Conservation (phyloP, 2,797 vertebrate species). For the Gallinago solitaria region DNA sequence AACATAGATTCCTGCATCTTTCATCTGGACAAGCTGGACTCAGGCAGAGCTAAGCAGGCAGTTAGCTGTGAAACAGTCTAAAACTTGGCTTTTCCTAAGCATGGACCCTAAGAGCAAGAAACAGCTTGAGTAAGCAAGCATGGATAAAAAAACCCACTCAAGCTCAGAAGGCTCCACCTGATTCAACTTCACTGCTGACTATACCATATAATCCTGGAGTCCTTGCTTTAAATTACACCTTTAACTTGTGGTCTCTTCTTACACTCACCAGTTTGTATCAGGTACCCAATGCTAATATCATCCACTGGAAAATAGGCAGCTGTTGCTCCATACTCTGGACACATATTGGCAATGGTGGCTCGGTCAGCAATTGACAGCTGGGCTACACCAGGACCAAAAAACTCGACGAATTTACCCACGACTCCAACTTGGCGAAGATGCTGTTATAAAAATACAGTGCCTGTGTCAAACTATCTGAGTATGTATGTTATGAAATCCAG, state of each 20-base stretch:
- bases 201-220: background rate
- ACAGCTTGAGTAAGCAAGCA: background rate
- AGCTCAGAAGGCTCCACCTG: background rate
- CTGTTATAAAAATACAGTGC: slow-evolving; percentile 55
- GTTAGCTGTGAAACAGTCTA: background rate
- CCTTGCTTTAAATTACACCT: background rate
- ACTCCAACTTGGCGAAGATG: slow-evolving; percentile 92
- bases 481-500: background rate
- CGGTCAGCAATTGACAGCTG: slow-evolving; percentile 95
- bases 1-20: background rate
- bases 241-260: background rate
- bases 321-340: slow-evolving; percentile 96
- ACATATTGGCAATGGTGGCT: slow-evolving; percentile 99
- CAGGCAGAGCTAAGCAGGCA: background rate
- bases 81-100: background rate
- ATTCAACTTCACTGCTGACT: background rate
- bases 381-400: slow-evolving; percentile 93
- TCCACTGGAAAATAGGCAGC: slow-evolving; percentile 97
- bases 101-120: background rate
- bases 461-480: background rate
- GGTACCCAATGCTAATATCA: slow-evolving; percentile 88
- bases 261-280: slow-evolving; percentile 89
- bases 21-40: background rate
- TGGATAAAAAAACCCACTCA: background rate
- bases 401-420: slow-evolving; percentile 97